Conservation (phyloP, 35 echinoderm and acorn worm genomes). For the Ptychodera flava region DNA sequence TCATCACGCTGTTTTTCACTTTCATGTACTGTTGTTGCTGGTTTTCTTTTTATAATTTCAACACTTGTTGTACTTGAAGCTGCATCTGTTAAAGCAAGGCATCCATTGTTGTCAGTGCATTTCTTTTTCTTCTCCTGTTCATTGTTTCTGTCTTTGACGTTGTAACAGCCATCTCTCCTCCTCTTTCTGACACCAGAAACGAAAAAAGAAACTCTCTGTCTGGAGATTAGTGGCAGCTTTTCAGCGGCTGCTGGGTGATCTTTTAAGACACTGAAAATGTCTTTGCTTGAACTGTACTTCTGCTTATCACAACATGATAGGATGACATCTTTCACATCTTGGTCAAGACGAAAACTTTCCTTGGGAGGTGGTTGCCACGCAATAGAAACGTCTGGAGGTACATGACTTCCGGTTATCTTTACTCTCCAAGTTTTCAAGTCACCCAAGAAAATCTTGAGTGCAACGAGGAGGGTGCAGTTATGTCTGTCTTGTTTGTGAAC, state of each 20-base stretch:
- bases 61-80: too few species aligned
- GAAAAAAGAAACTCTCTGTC: not conserved
- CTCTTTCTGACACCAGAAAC: not conserved
- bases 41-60: too few species aligned
- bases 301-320: not conserved
- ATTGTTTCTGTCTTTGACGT: not conserved
- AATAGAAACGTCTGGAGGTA: slow-evolving; percentile 22
- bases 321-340: slow-evolving; percentile 17
- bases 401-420: slow-evolving; percentile 52
- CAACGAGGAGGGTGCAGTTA: slow-evolving; percentile 54
- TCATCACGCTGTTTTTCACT: too few species aligned
- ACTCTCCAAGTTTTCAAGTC: slow-evolving; percentile 48
- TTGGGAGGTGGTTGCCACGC: slow-evolving; percentile 24
- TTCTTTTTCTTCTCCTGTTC: too few species aligned
- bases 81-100: too few species aligned
- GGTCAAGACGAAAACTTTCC: slow-evolving; percentile 23
- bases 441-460: slow-evolving; percentile 45
- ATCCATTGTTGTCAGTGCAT: too few species aligned
- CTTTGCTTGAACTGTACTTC: not conserved
- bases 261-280: not conserved
- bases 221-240: not conserved
- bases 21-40: too few species aligned
- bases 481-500: slow-evolving; percentile 66
- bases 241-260: not conserved
- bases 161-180: not conserved